Evolutionary conservation across 2,888 invertebrate genomes (phyloP).

Genomic region (Tetheella fluctuosa): DNA sequence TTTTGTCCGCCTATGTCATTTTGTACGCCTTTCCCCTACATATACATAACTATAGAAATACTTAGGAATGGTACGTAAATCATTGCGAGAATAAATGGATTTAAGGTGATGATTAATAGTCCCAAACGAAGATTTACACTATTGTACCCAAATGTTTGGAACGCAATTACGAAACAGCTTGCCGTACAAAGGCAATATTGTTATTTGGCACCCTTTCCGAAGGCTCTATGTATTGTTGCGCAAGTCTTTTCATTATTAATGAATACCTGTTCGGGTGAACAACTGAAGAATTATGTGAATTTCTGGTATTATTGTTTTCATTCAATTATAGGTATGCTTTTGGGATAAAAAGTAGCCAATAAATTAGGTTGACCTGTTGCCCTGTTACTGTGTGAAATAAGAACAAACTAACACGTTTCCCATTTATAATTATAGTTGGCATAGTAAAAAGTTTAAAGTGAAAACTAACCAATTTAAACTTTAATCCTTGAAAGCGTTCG

Average conservation of each 20-base stretch:
- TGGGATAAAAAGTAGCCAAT: too few relatives aligned
- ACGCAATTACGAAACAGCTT: neutral
- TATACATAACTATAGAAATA: too few relatives aligned
- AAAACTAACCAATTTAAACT: too few relatives aligned
- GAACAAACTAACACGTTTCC: too few relatives aligned
- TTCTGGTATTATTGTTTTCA: neutral
- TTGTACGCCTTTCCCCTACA: too few relatives aligned
- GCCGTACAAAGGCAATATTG: conserved; percentile 4
- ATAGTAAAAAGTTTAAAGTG: too few relatives aligned
- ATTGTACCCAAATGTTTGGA: neutral
- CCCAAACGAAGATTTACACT: neutral
- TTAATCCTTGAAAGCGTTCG: too few relatives aligned
- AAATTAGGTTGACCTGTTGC: too few relatives aligned
- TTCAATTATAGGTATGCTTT: neutral
- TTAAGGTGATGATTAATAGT: neutral
- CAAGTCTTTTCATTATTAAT: neutral
- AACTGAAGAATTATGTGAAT: neutral
- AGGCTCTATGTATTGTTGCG: neutral
- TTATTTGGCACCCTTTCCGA: neutral
- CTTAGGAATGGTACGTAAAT: too few relatives aligned
- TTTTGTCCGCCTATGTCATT: too few relatives aligned
- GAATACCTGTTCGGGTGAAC: neutral
- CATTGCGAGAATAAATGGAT: neutral
- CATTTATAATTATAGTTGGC: too few relatives aligned
- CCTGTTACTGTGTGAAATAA: too few relatives aligned